Evolutionary conservation across 2,888 invertebrate species (phyloP).

Genomic region (Cheilosia variabilis): DNA sequence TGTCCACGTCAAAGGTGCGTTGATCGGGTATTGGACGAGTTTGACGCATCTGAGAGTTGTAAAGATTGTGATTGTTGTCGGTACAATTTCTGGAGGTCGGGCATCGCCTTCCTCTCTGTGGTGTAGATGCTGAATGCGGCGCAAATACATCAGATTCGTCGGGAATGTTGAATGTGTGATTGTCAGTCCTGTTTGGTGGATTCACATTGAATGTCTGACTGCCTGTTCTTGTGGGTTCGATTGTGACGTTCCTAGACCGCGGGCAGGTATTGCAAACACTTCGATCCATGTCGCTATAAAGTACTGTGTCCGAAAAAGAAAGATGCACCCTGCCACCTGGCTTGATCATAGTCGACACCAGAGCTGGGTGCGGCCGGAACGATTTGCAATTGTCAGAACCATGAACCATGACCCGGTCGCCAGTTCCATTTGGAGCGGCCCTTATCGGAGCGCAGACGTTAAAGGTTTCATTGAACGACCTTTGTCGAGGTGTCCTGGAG

Average conservation of each 20-base stretch:
- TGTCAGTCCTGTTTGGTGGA: background rate
- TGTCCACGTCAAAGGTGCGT: background rate
- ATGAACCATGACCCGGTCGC: background rate
- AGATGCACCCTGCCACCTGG: background rate
- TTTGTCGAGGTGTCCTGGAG: background rate
- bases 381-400: background rate
- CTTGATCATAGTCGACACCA: background rate
- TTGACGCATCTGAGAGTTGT: background rate
- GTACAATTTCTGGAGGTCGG: slow-evolving; percentile 73
- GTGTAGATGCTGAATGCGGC: slow-evolving; percentile 72
- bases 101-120: slow-evolving; percentile 5
- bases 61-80: slow-evolving; percentile 51
- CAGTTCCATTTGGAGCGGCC: background rate
- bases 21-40: background rate
- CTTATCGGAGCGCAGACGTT: background rate
- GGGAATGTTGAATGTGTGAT: background rate
- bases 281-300: slow-evolving; percentile 11
- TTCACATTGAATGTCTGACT: background rate
- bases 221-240: no score
- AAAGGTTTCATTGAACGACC: background rate
- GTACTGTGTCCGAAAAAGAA: background rate
- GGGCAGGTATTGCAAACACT: background rate
- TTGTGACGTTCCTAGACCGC: background rate
- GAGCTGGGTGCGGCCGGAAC: slow-evolving; percentile 1
- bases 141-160: background rate